These are phyloP conservation scores for Grantiella picta DNA, from an alignment of 2,113 vertebrate genomes.

Conservation along the genomic window DNA sequence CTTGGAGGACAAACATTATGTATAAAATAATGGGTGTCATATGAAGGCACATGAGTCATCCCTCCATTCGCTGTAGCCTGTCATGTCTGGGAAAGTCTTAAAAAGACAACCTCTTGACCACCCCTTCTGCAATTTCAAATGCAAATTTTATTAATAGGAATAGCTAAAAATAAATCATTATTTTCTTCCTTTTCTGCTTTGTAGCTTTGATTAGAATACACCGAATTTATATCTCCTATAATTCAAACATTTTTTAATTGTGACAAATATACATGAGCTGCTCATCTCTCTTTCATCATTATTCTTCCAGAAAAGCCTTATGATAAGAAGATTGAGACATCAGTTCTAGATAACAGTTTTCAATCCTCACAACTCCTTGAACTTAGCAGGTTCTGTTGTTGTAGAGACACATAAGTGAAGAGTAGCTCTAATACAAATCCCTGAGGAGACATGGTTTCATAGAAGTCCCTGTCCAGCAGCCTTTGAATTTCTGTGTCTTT, in stretches of 20 bases:
- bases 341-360: background rate
- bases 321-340: background rate
- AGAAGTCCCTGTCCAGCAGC: background rate
- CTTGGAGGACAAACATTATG: constrained; percentile 56
- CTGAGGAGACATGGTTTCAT: background rate
- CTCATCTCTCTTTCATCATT: background rate
- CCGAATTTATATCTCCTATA: background rate
- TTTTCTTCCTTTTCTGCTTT: background rate
- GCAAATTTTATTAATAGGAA: constrained; percentile 3
- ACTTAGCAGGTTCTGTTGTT: background rate
- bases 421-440: background rate
- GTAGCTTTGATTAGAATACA: background rate
- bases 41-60: constrained; percentile 3
- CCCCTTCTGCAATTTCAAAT: constrained; percentile 3
- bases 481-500: background rate
- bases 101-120: background rate
- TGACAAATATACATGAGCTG: background rate
- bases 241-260: background rate
- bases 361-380: background rate
- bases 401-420: background rate
- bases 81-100: background rate
- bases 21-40: constrained; percentile 36
- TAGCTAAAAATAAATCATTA: constrained; percentile 5
- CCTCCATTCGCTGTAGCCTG: background rate
- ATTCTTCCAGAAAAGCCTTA: background rate